Evolutionary conservation across 2,113 vertebrate genomes (phyloP).

Genomic region (Orycteropus afer): DNA sequence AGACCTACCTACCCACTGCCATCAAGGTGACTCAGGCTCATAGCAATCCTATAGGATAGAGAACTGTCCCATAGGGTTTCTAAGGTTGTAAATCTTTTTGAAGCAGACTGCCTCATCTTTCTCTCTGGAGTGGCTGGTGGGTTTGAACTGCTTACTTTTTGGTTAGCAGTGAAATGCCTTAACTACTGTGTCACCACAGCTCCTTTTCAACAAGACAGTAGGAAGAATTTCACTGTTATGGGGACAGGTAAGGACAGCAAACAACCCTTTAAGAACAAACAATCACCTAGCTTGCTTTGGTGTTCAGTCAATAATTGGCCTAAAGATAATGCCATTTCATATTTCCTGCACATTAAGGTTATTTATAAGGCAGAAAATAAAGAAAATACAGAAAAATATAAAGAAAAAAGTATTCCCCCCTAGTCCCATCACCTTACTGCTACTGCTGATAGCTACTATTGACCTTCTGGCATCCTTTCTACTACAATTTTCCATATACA

Average conservation of each 20-base stretch:
- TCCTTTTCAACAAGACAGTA: background rate
- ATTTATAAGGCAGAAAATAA: background rate
- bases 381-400: background rate
- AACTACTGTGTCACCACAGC: too few relatives aligned
- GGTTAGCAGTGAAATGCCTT: too few relatives aligned
- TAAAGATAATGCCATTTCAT: background rate
- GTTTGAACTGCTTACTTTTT: too few relatives aligned
- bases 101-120: too few relatives aligned
- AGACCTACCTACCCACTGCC: too few relatives aligned
- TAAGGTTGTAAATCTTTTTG: too few relatives aligned
- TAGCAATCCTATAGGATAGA: too few relatives aligned
- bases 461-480: background rate
- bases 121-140: too few relatives aligned
- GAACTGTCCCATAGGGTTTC: too few relatives aligned
- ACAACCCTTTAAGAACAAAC: background rate
- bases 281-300: background rate
- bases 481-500: background rate
- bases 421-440: background rate
- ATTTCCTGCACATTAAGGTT: background rate
- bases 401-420: background rate
- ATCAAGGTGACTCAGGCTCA: too few relatives aligned
- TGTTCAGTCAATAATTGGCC: background rate
- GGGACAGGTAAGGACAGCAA: background rate
- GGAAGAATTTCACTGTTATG: background rate
- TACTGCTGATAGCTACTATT: background rate